A percentile compares a stretch with the other conserved stretches of the same genome.
phyloP scores from a whole-genome alignment of 2,113 vertebrate species.

The Cavia aperea region DNA sequence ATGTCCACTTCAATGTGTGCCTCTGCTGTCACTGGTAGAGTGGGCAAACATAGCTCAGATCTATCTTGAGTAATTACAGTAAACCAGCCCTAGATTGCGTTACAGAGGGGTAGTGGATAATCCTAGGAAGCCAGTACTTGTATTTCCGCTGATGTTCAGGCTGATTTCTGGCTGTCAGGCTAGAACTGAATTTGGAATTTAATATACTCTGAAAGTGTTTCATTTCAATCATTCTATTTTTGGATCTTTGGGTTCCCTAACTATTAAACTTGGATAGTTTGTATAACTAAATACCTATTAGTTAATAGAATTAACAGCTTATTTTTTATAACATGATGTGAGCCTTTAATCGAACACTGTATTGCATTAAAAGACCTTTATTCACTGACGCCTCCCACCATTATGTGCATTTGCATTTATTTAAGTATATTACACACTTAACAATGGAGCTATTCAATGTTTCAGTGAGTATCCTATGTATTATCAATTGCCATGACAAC shows the following conservation, averaged over 20 bases:
- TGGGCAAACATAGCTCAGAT: neutral
- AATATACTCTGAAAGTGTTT: neutral
- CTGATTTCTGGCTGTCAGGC: neutral
- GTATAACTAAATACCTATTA: neutral
- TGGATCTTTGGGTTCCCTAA: neutral
- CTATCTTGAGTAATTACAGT: neutral
- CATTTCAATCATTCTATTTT: slow-evolving; percentile 12
- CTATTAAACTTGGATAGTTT: neutral
- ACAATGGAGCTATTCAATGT: neutral
- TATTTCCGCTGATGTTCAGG: neutral
- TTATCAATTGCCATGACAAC: slow-evolving; percentile 37
- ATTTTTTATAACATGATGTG: neutral
- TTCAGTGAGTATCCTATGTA: neutral
- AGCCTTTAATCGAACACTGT: neutral
- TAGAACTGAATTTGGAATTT: neutral
- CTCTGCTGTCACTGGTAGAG: neutral
- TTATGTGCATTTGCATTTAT: slow-evolving; percentile 8
- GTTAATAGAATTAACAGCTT: neutral
- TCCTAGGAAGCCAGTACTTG: neutral
- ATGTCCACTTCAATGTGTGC: neutral
- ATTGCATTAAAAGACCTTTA: neutral
- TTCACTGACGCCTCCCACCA: neutral
- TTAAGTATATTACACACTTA: slow-evolving; percentile 5
- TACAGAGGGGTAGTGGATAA: neutral
- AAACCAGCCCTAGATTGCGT: neutral